A percentile compares a stretch with the other conserved stretches of the same genome.
phyloP scores from a whole-genome alignment of 2,797 vertebrate genomes.

The Parotocinclus haroldoi region DNA sequence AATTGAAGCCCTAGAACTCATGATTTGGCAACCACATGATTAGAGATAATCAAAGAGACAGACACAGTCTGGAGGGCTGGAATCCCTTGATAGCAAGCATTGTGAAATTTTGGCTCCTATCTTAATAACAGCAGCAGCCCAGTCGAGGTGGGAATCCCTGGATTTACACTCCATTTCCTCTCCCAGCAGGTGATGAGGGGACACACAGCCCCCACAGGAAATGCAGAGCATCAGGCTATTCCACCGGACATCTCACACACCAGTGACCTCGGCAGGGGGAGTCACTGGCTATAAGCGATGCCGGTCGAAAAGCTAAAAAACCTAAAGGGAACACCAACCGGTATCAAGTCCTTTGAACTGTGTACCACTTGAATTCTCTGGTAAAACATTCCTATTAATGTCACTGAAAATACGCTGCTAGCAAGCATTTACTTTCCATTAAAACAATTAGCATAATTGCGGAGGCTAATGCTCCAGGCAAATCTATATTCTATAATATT shows the following conservation, averaged over 20 bases:
- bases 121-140: conserved; percentile 39
- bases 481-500: no score
- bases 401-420: no score
- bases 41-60: conserved; percentile 15
- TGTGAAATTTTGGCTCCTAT: conserved; percentile 58
- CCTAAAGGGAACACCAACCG: neutral
- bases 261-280: neutral
- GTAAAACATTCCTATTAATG: no score
- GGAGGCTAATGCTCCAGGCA: no score
- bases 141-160: conserved; percentile 67
- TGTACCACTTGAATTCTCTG: no score
- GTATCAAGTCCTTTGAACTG: no score
- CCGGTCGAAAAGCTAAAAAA: neutral
- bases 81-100: conserved; percentile 44
- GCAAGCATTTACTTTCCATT: no score
- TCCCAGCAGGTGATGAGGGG: conserved; percentile 55
- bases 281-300: no score
- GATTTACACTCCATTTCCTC: conserved; percentile 68
- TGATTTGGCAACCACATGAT: no score
- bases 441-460: no score
- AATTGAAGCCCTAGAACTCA: neutral
- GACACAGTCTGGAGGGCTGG: conserved; percentile 13
- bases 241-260: conserved; percentile 18
- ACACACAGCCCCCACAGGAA: conserved; percentile 48
- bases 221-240: conserved; percentile 22